Percentiles rank a stretch among this genome's conserved stretches.
phyloP scores from a whole-genome alignment of 2,113 vertebrate genomes.

The Phaethon lepturus region DNA sequence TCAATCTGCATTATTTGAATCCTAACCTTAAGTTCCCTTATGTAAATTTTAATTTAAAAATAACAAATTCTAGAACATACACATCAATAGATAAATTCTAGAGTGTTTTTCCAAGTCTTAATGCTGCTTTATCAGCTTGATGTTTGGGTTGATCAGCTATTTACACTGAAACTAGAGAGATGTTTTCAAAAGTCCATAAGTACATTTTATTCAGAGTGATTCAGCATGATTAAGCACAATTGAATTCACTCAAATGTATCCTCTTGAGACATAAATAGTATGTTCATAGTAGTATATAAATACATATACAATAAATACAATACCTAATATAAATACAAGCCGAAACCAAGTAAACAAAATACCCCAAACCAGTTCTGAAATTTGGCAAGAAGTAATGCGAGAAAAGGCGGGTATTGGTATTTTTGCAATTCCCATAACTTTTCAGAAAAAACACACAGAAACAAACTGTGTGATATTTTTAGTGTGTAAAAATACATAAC shows the following conservation, averaged over 20 bases:
- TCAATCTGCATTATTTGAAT: neutral
- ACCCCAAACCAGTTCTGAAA: neutral
- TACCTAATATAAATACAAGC: neutral
- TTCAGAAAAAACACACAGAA: neutral
- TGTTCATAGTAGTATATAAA: too few relatives aligned
- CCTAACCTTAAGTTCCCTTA: neutral
- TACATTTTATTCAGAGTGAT: neutral
- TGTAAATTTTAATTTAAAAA: neutral
- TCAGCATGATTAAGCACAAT: neutral
- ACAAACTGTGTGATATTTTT: neutral
- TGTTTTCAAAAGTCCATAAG: neutral
- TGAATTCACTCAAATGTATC: neutral
- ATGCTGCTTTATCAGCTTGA: neutral
- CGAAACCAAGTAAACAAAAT: neutral
- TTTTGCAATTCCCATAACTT: neutral
- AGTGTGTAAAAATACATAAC: neutral
- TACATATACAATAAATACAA: too few relatives aligned
- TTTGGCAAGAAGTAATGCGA: neutral
- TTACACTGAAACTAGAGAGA: neutral
- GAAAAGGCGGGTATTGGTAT: neutral
- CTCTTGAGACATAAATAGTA: neutral
- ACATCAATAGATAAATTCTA: neutral
- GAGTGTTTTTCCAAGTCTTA: neutral
- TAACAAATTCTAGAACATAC: neutral
- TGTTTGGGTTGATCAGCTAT: neutral